Percentiles rank a stretch among this genome's conserved stretches.
Conservation (phyloP, 2,113 vertebrate species). For the Bungarus multicinctus region DNA sequence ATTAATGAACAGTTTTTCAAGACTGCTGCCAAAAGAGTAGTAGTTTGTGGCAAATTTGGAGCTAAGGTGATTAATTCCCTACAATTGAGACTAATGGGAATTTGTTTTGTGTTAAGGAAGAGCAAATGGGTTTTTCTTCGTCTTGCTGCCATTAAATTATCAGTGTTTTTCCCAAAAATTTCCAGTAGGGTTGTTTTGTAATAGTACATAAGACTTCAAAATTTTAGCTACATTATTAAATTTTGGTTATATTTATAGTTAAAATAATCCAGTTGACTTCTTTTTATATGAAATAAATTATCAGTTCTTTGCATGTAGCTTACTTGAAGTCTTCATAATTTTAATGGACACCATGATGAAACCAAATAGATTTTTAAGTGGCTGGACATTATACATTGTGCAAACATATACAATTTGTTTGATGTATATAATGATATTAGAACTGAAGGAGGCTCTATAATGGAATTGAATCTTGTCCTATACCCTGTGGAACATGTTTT, state of each 20-base stretch:
- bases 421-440: slow-evolving; percentile 33
- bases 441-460: slow-evolving; percentile 14
- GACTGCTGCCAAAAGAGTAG: not conserved
- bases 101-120: not conserved
- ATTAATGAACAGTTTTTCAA: not conserved
- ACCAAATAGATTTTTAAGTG: not conserved
- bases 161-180: not conserved
- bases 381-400: not conserved
- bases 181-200: not conserved
- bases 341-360: not conserved
- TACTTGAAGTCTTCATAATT: slow-evolving; percentile 10
- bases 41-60: not conserved
- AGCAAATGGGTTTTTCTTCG: not conserved
- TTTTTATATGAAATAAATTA: slow-evolving; percentile 29
- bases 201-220: not conserved
- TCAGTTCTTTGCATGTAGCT: slow-evolving; percentile 39
- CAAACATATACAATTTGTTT: not conserved
- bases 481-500: slow-evolving; percentile 64
- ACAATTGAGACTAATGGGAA: not conserved
- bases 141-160: not conserved
- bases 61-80: not conserved
- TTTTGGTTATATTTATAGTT: slow-evolving; percentile 32
- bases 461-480: slow-evolving; percentile 66
- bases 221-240: not conserved
- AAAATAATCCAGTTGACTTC: slow-evolving; percentile 29